These are phyloP conservation scores for Nixonia krombeini DNA, from an alignment of 1,140 invertebrate species.

Conservation along the genomic window DNA sequence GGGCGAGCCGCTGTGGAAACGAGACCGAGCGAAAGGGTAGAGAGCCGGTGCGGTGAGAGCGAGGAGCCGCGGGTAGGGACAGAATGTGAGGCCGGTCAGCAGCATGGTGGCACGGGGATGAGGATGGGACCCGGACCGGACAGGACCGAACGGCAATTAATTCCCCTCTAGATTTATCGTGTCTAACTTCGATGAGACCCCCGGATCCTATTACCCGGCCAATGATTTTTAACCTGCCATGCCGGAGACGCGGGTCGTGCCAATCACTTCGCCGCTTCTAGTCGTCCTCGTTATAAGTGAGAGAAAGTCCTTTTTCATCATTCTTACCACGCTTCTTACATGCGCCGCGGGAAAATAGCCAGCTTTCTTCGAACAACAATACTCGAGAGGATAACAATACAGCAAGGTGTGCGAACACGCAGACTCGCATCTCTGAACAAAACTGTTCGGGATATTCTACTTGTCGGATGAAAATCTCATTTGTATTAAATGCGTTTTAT, in stretches of 20 bases:
- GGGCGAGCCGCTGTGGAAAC: neutral
- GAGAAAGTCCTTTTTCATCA: neutral
- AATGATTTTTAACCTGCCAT: constrained; percentile 39
- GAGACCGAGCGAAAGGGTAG: constrained; percentile 12
- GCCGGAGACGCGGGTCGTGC: constrained; percentile 28
- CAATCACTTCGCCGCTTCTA: constrained; percentile 38
- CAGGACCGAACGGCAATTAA: constrained; percentile 63
- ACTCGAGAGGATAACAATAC: too few species aligned
- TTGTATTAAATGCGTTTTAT: too few species aligned
- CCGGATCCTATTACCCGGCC: constrained; percentile 48
- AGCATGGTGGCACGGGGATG: constrained; percentile 16
- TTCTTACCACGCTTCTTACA: too few species aligned
- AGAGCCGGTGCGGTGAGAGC: too few species aligned
- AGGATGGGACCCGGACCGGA: constrained; percentile 36
- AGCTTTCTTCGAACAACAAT: too few species aligned
- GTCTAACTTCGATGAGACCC: constrained; percentile 51
- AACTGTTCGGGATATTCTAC: too few species aligned
- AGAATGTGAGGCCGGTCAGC: constrained; percentile 26
- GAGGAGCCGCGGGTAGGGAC: constrained; percentile 12
- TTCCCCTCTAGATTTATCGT: constrained; percentile 68
- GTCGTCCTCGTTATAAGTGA: constrained; percentile 13
- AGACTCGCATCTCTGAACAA: too few species aligned
- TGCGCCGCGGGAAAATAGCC: too few species aligned
- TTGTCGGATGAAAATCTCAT: too few species aligned
- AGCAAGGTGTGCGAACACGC: too few species aligned